phyloP scores from a whole-genome alignment of 1,140 invertebrate genomes.

The Pseudomyrmex sp. region DNA sequence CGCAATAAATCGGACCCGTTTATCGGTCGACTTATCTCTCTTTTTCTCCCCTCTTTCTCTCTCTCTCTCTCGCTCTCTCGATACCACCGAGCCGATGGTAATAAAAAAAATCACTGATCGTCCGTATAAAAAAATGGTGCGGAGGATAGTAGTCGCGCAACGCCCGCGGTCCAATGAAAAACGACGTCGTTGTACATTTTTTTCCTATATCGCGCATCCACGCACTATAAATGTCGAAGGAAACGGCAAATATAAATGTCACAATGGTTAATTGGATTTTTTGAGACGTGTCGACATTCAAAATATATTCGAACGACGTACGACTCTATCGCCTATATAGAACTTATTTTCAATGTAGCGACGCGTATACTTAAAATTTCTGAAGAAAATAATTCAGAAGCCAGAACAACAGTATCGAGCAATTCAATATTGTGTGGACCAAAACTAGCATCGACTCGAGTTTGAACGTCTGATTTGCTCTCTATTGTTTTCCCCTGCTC shows the following conservation, averaged over 20 bases:
- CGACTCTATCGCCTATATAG: neutral
- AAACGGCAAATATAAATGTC: slow-evolving; percentile 2
- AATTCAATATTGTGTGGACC: neutral
- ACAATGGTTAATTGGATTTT: slow-evolving; percentile 12
- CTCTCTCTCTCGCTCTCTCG: slow-evolving; percentile 40
- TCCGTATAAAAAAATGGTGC: slow-evolving; percentile 47
- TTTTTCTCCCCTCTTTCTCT: slow-evolving; percentile 18
- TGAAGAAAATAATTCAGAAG: neutral
- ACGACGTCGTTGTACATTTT: slow-evolving; percentile 19
- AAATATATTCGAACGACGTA: neutral
- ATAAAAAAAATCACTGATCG: slow-evolving; percentile 59
- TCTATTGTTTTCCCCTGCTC: neutral
- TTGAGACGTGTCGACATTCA: neutral
- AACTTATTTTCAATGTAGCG: neutral
- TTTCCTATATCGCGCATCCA: neutral
- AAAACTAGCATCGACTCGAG: neutral
- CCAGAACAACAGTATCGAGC: neutral
- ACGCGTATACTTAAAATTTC: neutral
- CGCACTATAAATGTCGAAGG: neutral
- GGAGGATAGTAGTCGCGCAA: slow-evolving; percentile 3
- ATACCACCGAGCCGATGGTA: slow-evolving; percentile 11
- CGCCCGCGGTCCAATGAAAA: slow-evolving; percentile 12
- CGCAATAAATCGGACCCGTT: slow-evolving; percentile 60
- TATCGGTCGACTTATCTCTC: slow-evolving; percentile 53
- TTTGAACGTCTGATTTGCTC: slow-evolving; percentile 20